Conservation (phyloP, 2,888 invertebrate genomes). For the Embidobia sp. region DNA sequence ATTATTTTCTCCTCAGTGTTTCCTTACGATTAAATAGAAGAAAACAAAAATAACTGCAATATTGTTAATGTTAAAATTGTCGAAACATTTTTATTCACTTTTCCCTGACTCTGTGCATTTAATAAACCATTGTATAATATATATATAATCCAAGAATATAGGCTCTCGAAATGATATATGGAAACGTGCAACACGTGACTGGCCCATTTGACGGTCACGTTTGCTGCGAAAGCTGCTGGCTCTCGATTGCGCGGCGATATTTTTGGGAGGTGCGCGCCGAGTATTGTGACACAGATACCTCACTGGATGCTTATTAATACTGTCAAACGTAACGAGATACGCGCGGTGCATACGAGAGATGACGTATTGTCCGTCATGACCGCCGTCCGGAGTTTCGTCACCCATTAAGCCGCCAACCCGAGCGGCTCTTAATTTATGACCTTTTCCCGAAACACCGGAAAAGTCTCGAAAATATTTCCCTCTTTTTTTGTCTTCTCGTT, state of each 20-base stretch:
- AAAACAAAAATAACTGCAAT: too few relatives aligned
- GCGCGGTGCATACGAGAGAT: conserved; percentile 70
- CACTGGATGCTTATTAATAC: conserved; percentile 41
- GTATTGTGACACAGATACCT: conserved; percentile 70
- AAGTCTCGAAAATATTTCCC: too few relatives aligned
- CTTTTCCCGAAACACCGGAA: too few relatives aligned
- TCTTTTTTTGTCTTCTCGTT: too few relatives aligned
- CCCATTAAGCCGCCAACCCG: conserved; percentile 2
- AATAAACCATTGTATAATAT: too few relatives aligned
- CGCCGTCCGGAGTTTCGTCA: conserved; percentile 24
- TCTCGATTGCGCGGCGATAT: conserved; percentile 67
- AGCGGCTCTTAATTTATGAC: neutral
- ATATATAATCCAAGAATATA: too few relatives aligned
- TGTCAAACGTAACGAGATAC: conserved; percentile 65
- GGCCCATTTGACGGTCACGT: conserved; percentile 34
- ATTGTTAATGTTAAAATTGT: too few relatives aligned
- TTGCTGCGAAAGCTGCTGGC: conserved; percentile 44
- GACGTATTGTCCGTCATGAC: conserved; percentile 65
- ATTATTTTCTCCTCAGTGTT: too few relatives aligned
- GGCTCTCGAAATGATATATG: too few relatives aligned
- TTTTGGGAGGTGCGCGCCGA: conserved; percentile 60
- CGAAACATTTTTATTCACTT: too few relatives aligned
- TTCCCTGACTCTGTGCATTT: too few relatives aligned
- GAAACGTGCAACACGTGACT: conserved; percentile 28
- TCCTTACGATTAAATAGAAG: too few relatives aligned